Evolutionary conservation across 1,140 invertebrate species (phyloP), one percentile per base, ranked within the genome.

Genomic region (Ips nitidus): DNA sequence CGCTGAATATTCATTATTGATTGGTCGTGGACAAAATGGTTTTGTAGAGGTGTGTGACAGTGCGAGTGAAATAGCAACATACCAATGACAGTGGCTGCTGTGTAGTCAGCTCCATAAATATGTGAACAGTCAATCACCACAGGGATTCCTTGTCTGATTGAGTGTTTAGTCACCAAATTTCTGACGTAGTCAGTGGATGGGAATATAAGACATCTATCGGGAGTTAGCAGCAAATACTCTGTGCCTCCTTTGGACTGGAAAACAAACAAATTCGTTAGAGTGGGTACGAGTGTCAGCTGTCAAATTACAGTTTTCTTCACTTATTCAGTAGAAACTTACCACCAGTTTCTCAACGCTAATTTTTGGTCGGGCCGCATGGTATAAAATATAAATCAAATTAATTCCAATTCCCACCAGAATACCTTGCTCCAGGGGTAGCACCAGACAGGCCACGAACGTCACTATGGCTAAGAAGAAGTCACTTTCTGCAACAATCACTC

Each of bases 321-420:
- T 22, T 22, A 22, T 22, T 22, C 22, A 22, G 22, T 22, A 22
- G 52, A 2, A 40, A 41, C 67, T 76, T 81, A 90, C 89, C 77
- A 82, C 86, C 6, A 91, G 79, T 70, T 87, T 86, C 80, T 92
- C 90, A 3, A 92, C 87, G 4, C 86, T 85, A 52, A 97, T 89
- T 77, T 94, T 92, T 22, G 95, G 94, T 71, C 94, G 84, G 0
- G 95, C 94, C 41, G 92, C 91, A 75, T 94, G 91, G 78, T 97
- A 95, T 2, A 98, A 82, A 52, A 98, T 90, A 74, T 95, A 94
- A 3, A 94, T 82, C 5, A 98, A 83, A 76, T 95, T 95, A n/a
- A 95, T 83, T n/a, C 89, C 89, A 56, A 97, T 89, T 5, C 95
- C 95, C 72, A 91, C 87, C 1, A 97, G 83, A 77, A 98, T 96